A percentile compares a stretch with the other conserved stretches of the same genome.
phyloP scores from a whole-genome alignment of 2,797 vertebrate genomes.

The Melanotaenia trifasciata region DNA sequence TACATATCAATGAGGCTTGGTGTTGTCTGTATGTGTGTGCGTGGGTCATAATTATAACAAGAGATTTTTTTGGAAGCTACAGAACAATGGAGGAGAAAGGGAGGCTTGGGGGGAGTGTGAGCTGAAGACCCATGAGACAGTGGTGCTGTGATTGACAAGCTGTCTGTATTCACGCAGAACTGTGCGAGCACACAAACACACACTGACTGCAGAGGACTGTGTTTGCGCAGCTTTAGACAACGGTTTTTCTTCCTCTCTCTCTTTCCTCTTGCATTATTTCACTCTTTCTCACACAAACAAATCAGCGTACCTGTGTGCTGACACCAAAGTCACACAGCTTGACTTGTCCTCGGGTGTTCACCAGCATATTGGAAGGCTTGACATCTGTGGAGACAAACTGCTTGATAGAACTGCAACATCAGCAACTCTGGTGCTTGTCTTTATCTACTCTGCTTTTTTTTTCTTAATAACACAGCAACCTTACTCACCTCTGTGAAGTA shows the following conservation, averaged over 20 bases:
- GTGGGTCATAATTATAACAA: conserved; percentile 76
- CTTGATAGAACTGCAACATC: conserved; percentile 69
- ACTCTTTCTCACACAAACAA: conserved; percentile 43
- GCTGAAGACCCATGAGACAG: conserved; percentile 68
- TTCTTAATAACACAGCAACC: conserved; percentile 51
- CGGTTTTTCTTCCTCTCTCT: conserved; percentile 15
- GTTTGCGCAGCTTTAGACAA: conserved; percentile 20
- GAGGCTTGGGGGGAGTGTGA: conserved; percentile 54
- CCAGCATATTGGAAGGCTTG: conserved; percentile 98
- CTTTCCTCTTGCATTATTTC: conserved; percentile 13
- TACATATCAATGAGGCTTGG: conserved; percentile 78
- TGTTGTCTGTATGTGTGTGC: conserved; percentile 30
- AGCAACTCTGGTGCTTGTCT: conserved; percentile 67
- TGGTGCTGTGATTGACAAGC: conserved; percentile 71
- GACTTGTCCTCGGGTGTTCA: conserved; percentile 97
- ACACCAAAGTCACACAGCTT: conserved; percentile 99
- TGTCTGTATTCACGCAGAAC: conserved; percentile 70
- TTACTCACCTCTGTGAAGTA: conserved; percentile 96
- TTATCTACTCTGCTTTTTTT: conserved; percentile 59
- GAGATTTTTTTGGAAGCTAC: conserved; percentile 65
- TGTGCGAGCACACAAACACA: neutral
- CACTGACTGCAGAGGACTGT: neutral
- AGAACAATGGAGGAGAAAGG: conserved; percentile 63
- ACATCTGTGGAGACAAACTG: conserved; percentile 88
- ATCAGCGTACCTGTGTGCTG: conserved; percentile 91